These are phyloP conservation scores for Drosophila niveifrons DNA, from an alignment of 2,888 invertebrate genomes.

Conservation along the genomic window DNA sequence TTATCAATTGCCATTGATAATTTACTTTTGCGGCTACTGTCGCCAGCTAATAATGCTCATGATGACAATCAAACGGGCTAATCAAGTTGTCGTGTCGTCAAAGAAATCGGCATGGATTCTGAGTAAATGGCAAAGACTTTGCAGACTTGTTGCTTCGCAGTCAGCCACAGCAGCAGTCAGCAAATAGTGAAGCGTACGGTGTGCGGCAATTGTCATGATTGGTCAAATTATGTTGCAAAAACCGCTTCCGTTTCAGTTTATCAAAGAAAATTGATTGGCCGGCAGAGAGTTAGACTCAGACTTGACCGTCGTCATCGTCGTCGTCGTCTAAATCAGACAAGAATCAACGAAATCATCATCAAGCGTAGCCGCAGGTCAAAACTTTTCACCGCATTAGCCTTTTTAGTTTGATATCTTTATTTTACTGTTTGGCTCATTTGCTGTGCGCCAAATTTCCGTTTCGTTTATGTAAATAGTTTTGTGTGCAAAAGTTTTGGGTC, in stretches of 20 bases:
- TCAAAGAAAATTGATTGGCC: constrained; percentile 72
- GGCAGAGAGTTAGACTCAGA: constrained; percentile 16
- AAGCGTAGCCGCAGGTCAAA: constrained; percentile 19
- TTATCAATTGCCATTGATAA: constrained; percentile 60
- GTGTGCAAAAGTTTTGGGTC: constrained; percentile 62
- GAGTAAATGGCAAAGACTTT: constrained; percentile 51
- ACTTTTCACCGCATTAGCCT: constrained; percentile 36
- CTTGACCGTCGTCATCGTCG: too few relatives aligned
- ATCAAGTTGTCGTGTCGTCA: constrained; percentile 78
- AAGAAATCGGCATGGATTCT: constrained; percentile 79
- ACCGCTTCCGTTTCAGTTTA: constrained; percentile 82
- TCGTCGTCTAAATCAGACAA: constrained; percentile 25
- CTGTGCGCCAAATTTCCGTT: constrained; percentile 65
- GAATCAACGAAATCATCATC: constrained; percentile 14
- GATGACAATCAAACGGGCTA: constrained; percentile 65
- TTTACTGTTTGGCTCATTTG: constrained; percentile 49
- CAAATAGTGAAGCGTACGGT: constrained; percentile 20
- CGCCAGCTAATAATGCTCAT: constrained; percentile 60
- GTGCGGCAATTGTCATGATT: constrained; percentile 62
- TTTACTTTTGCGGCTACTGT: constrained; percentile 76
- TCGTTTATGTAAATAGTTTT: constrained; percentile 65
- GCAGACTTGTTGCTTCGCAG: too few relatives aligned
- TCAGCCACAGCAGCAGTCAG: neutral
- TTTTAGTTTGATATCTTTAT: constrained; percentile 24
- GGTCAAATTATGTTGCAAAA: constrained; percentile 67